Conservation (phyloP, 2,113 vertebrate species). For the Sitta europaea region DNA sequence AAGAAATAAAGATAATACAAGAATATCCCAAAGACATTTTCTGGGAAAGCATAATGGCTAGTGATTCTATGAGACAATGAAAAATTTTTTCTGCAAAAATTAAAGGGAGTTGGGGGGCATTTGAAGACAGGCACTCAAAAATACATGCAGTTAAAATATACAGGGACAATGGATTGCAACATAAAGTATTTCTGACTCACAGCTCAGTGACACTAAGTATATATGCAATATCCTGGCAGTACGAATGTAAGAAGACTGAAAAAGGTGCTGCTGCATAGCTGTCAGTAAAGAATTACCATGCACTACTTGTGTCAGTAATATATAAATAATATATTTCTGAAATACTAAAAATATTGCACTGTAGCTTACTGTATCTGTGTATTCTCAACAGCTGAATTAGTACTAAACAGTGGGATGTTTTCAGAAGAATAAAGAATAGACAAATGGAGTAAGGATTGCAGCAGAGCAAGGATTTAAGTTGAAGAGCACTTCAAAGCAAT, state of each 20-base stretch:
- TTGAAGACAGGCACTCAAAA: not conserved
- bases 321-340: not conserved
- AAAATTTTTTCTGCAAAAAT: not conserved
- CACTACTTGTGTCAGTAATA: not conserved
- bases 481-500: not conserved
- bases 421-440: not conserved
- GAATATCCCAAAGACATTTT: not conserved
- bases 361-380: not conserved
- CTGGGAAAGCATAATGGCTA: not conserved
- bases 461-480: not conserved
- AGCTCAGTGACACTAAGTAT: not conserved
- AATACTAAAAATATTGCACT: not conserved
- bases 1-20: not conserved
- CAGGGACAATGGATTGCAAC: not conserved
- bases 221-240: not conserved
- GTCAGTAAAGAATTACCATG: not conserved
- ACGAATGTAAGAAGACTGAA: not conserved
- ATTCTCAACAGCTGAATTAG: not conserved
- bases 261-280: not conserved
- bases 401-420: not conserved
- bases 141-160: not conserved
- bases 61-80: not conserved
- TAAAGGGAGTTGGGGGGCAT: fast-evolving
- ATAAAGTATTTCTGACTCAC: not conserved
- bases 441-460: not conserved